phyloP scores from a whole-genome alignment of 2,113 vertebrate genomes.

The Urocolius indicus region DNA sequence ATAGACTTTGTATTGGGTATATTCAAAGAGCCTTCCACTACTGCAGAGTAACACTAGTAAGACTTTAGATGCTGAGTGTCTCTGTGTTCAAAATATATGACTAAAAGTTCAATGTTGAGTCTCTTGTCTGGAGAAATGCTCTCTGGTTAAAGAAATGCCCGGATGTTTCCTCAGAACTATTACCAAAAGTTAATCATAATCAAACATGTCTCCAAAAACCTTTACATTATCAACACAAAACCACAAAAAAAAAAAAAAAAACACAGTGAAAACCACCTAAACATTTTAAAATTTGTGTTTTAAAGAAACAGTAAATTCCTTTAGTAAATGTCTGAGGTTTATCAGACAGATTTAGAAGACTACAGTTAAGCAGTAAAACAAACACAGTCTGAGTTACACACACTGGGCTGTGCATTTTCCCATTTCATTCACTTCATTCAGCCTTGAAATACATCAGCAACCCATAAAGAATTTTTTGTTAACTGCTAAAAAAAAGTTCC shows the following conservation, averaged over 20 bases:
- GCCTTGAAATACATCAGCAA: background rate
- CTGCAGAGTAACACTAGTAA: background rate
- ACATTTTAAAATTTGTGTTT: background rate
- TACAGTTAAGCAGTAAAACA: background rate
- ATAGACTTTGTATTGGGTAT: background rate
- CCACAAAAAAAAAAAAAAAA: background rate
- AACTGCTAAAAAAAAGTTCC: background rate
- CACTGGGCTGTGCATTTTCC: background rate
- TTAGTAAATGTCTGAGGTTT: background rate
- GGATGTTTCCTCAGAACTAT: background rate
- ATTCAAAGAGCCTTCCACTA: background rate
- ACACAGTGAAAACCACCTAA: rapidly evolving
- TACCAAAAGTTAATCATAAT: background rate
- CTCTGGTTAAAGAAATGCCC: rapidly evolving
- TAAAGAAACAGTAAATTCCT: background rate
- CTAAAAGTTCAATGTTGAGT: background rate
- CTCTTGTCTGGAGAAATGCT: background rate
- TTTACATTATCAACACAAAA: too few species aligned
- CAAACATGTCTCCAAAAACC: background rate
- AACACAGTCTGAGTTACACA: rapidly evolving
- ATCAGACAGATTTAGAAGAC: background rate
- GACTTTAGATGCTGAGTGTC: background rate
- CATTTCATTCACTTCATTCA: background rate
- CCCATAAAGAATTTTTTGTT: background rate
- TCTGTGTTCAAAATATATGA: background rate